phyloP scores from a whole-genome alignment of 2,888 invertebrate species.

The Xanthostigma xanthostigma region DNA sequence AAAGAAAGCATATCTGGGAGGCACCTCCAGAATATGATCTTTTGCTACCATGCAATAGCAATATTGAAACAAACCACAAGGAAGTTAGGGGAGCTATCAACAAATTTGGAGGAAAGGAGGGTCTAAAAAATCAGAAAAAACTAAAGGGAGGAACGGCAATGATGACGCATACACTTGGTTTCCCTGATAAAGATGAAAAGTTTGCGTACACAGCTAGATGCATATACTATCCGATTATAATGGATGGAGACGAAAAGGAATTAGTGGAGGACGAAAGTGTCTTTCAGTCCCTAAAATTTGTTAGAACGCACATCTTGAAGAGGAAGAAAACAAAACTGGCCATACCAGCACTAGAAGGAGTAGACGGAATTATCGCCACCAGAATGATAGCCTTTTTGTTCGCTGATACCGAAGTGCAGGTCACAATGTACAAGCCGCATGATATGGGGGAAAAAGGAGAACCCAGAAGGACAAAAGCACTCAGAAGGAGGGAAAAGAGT shows the following conservation, averaged over 20 bases:
- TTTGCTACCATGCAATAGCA: conserved; percentile 8
- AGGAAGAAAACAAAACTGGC: no score
- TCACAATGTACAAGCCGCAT: neutral
- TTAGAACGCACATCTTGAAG: no score
- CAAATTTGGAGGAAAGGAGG: no score
- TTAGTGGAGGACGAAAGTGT: no score
- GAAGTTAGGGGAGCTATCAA: conserved; percentile 4
- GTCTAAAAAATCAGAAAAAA: conserved; percentile 7
- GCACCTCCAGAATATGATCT: conserved; percentile 6
- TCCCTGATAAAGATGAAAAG: conserved; percentile 12
- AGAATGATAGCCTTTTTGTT: no score
- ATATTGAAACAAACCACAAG: conserved; percentile 5
- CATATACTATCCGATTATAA: no score
- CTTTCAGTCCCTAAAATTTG: no score
- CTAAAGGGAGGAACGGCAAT: conserved; percentile 9
- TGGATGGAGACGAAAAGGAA: no score
- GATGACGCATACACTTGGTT: conserved; percentile 10
- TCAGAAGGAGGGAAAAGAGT: neutral
- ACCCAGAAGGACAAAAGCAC: neutral
- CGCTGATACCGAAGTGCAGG: conserved; percentile 2
- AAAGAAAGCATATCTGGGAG: conserved; percentile 7
- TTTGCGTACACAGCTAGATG: conserved; percentile 3
- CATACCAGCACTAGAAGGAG: no score
- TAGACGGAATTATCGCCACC: no score
- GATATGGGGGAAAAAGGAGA: no score